Evolutionary conservation across 2,113 vertebrate genomes (phyloP).

Genomic region (Lipotes vexillifer): DNA sequence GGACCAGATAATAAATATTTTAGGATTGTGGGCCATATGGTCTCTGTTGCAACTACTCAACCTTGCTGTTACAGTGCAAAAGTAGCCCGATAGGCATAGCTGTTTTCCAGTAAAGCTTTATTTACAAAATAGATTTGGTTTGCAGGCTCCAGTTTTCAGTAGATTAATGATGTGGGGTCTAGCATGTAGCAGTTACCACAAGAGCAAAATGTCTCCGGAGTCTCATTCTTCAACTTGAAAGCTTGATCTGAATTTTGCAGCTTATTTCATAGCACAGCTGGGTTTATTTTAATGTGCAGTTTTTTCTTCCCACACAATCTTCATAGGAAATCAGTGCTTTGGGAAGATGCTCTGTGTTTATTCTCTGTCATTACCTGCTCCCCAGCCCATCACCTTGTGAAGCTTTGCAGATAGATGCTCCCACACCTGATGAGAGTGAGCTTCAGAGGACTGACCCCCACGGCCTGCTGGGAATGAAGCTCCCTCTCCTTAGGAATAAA

Average conservation of each 20-base stretch:
- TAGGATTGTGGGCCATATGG: not conserved
- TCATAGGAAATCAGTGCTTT: not conserved
- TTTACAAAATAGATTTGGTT: conserved; percentile 30
- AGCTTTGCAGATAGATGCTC: not conserved
- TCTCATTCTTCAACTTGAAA: not conserved
- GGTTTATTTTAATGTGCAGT: not conserved
- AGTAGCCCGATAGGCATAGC: not conserved
- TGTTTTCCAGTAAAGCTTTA: conserved; percentile 52
- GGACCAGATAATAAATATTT: conserved; percentile 2
- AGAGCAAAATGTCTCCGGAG: not conserved
- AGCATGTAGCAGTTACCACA: too few species aligned
- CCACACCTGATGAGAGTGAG: not conserved
- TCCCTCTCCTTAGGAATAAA: not conserved
- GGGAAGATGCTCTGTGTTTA: not conserved
- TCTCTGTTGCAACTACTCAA: not conserved
- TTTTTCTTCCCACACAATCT: not conserved
- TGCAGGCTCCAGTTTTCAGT: not conserved
- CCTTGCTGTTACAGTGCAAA: not conserved
- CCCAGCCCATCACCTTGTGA: not conserved
- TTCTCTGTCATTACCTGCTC: not conserved
- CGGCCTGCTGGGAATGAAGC: not conserved
- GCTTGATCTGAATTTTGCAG: not conserved
- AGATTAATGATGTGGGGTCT: not conserved
- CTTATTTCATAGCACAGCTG: not conserved
- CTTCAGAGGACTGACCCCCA: not conserved